These are phyloP conservation scores for Lamprotornis superbus DNA, from an alignment of 2,113 vertebrate genomes.

Conservation along the genomic window DNA sequence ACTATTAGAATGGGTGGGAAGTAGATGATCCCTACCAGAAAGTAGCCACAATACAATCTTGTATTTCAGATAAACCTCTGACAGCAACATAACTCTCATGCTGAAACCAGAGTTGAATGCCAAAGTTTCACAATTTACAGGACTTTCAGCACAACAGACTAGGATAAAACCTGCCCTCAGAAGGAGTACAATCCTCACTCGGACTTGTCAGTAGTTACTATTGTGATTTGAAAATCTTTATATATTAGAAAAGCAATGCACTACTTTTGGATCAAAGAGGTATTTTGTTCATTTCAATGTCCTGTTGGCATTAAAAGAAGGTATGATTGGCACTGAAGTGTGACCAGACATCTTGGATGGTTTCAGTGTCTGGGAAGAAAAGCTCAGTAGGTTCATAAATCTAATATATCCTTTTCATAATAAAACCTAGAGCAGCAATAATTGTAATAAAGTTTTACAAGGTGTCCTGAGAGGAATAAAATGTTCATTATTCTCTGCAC, in stretches of 20 bases:
- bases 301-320: not conserved
- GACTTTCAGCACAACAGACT: not conserved
- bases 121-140: not conserved
- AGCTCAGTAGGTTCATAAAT: constrained; percentile 9
- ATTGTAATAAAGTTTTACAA: constrained; percentile 42
- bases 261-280: not conserved
- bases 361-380: constrained; percentile 6
- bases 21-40: not conserved
- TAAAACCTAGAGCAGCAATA: constrained; percentile 16
- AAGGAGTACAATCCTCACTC: not conserved
- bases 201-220: not conserved
- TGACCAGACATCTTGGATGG: not conserved
- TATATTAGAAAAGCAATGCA: not conserved
- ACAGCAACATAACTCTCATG: not conserved
- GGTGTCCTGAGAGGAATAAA: not conserved
- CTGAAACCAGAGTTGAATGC: not conserved
- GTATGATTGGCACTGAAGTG: not conserved
- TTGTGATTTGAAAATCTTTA: not conserved
- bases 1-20: not conserved
- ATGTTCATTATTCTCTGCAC: not conserved
- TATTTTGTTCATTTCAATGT: not conserved
- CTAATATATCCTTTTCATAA: constrained; percentile 12
- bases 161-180: not conserved
- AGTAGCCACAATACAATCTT: not conserved
- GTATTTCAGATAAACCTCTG: not conserved